Conservation (phyloP, 2,797 vertebrate species). For the Etheostoma nigrum region DNA sequence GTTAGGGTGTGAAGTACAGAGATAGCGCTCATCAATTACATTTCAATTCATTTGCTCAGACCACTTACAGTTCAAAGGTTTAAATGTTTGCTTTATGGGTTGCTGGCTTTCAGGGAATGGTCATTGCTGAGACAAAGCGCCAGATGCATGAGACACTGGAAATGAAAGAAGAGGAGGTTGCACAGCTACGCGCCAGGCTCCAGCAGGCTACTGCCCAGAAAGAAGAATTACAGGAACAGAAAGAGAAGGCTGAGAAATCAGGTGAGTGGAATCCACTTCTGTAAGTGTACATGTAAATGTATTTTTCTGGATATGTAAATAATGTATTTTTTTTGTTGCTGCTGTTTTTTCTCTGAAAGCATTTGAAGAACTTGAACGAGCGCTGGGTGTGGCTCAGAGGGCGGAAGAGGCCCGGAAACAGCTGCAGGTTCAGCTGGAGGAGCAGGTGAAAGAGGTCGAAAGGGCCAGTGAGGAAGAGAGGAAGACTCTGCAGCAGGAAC, state of each 20-base stretch:
- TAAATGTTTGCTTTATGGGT: constrained; percentile 8
- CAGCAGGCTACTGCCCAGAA: constrained; percentile 88
- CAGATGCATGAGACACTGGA: constrained; percentile 98
- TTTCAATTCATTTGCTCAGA: neutral
- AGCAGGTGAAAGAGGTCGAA: constrained; percentile 91
- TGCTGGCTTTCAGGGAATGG: constrained; percentile 90
- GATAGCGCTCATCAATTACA: neutral
- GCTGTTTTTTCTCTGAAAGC: constrained; percentile 75
- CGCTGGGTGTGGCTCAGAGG: constrained; percentile 90
- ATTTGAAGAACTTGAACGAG: constrained; percentile 96
- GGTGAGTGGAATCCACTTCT: constrained; percentile 82
- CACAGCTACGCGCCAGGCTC: constrained; percentile 88
- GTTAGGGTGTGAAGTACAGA: constrained; percentile 24
- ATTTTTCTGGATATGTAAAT: neutral
- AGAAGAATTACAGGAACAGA: constrained; percentile 93
- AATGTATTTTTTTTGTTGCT: neutral
- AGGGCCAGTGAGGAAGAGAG: constrained; percentile 91
- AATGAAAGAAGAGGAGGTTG: constrained; percentile 97
- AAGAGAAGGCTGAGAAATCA: constrained; percentile 95
- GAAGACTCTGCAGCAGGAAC: constrained; percentile 90
- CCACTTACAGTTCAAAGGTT: neutral
- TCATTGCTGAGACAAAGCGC: constrained; percentile 97
- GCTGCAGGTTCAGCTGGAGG: constrained; percentile 93
- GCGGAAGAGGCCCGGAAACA: constrained; percentile 92
- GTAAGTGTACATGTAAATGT: neutral